Percentiles rank a stretch among this genome's conserved stretches.
Evolutionary conservation across 2,113 vertebrate genomes (phyloP).

Genomic region (Tylochromis polylepis): DNA sequence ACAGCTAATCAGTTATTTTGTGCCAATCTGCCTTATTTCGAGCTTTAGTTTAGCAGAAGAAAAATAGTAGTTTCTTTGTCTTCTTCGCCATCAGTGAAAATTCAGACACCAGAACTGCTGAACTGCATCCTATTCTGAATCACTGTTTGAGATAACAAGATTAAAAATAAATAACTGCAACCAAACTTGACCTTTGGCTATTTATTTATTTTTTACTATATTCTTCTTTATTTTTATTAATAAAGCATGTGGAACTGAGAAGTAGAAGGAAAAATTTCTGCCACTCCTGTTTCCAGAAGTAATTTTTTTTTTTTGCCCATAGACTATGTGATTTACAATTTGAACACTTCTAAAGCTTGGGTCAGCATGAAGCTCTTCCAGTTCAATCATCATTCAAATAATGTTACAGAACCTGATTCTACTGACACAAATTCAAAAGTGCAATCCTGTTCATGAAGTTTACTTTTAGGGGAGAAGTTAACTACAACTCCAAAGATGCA

Average conservation of each 20-base stretch:
- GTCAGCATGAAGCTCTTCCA: too few relatives aligned
- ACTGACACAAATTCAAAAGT: not conserved
- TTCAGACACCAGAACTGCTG: not conserved
- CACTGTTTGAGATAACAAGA: accelerated
- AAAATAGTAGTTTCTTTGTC: not conserved
- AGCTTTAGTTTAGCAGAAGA: not conserved
- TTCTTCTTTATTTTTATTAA: not conserved
- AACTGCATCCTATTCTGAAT: not conserved
- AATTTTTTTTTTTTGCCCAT: too few relatives aligned
- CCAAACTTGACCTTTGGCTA: not conserved
- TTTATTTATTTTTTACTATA: not conserved
- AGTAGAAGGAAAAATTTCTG: too few relatives aligned
- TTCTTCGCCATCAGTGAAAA: not conserved
- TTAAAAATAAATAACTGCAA: not conserved
- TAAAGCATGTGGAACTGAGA: too few relatives aligned
- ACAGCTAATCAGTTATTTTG: not conserved
- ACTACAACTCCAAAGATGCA: not conserved
- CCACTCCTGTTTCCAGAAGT: too few relatives aligned
- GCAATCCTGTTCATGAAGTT: not conserved
- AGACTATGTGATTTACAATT: too few relatives aligned
- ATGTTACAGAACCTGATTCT: not conserved
- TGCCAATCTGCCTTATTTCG: accelerated
- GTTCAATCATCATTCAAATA: too few relatives aligned
- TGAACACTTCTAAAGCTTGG: too few relatives aligned
- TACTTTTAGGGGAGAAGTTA: not conserved